A percentile compares a stretch with the other conserved stretches of the same genome.
phyloP scores from a whole-genome alignment of 1,140 invertebrate species.

The Dendroctonus valens region DNA sequence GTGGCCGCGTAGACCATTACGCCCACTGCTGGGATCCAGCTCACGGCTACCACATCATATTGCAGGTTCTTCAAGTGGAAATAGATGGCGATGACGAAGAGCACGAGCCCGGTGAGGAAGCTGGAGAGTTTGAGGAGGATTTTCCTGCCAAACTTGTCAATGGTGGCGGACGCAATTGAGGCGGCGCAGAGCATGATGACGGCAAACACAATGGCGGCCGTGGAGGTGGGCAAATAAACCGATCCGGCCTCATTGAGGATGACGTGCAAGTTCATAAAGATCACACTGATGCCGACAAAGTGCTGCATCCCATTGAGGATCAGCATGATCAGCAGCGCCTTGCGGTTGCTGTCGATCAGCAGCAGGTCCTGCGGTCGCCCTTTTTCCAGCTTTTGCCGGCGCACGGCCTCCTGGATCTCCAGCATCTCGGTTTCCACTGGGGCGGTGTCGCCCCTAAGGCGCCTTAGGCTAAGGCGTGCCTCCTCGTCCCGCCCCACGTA shows the following conservation, averaged over 20 bases:
- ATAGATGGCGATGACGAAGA: constrained; percentile 38
- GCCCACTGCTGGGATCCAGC: constrained; percentile 39
- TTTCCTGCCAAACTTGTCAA: constrained; percentile 53
- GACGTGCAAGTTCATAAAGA: constrained; percentile 57
- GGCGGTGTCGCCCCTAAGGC: constrained; percentile 53
- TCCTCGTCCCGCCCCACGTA: constrained; percentile 48
- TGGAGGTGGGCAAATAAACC: constrained; percentile 36
- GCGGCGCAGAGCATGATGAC: constrained; percentile 43
- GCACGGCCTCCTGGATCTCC: constrained; percentile 38
- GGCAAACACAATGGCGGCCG: constrained; percentile 51
- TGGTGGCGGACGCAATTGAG: constrained; percentile 43
- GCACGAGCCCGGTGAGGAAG: constrained; percentile 30
- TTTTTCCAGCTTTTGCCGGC: constrained; percentile 37
- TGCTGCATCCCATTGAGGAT: constrained; percentile 41
- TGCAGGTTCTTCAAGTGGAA: constrained; percentile 38
- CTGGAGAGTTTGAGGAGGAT: constrained; percentile 47
- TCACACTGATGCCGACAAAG: constrained; percentile 46
- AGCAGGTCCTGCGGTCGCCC: constrained; percentile 39
- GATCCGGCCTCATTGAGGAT: constrained; percentile 51
- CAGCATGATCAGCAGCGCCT: constrained; percentile 41
- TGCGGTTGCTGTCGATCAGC: constrained; percentile 39
- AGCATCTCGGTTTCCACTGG: constrained; percentile 47
- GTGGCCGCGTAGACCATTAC: constrained; percentile 39
- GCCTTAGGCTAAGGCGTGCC: constrained; percentile 53
- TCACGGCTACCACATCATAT: constrained; percentile 26